Evolutionary conservation across 2,888 invertebrate genomes (phyloP).

Genomic region (Drepana falcataria): DNA sequence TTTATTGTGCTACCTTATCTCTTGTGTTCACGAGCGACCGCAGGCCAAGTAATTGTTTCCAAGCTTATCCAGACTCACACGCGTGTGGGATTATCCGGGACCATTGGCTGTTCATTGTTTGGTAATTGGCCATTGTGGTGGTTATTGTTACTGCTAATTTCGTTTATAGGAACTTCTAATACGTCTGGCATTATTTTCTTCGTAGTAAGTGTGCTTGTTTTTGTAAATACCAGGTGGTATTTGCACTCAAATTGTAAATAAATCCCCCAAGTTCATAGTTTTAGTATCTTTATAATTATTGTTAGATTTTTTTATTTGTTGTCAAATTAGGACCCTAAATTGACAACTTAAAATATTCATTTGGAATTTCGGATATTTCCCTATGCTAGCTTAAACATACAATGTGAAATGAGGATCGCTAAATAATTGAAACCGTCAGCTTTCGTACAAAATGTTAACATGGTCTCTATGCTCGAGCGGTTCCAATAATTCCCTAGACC

Average conservation of each 20-base stretch:
- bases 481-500: conserved; percentile 62
- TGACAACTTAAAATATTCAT: too few species aligned
- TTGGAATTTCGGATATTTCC: too few species aligned
- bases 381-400: too few species aligned
- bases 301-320: too few species aligned
- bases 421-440: conserved; percentile 30
- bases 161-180: background rate
- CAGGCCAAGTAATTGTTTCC: conserved; percentile 39
- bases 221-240: too few species aligned
- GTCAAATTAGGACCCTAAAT: too few species aligned
- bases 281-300: too few species aligned
- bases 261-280: too few species aligned
- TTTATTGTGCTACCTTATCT: conserved; percentile 68
- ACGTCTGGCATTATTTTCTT: background rate
- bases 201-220: too few species aligned
- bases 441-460: conserved; percentile 42
- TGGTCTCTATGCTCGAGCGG: conserved; percentile 57
- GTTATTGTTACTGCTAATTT: background rate
- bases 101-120: conserved; percentile 4
- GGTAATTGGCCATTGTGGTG: conserved; percentile 17
- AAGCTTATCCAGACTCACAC: conserved; percentile 11
- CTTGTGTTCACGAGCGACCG: conserved; percentile 41
- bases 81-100: conserved; percentile 12
- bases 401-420: conserved; percentile 11
- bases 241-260: too few species aligned